Evolutionary conservation across 2,888 invertebrate species (phyloP).

Genomic region (Eupithecia insigniata): DNA sequence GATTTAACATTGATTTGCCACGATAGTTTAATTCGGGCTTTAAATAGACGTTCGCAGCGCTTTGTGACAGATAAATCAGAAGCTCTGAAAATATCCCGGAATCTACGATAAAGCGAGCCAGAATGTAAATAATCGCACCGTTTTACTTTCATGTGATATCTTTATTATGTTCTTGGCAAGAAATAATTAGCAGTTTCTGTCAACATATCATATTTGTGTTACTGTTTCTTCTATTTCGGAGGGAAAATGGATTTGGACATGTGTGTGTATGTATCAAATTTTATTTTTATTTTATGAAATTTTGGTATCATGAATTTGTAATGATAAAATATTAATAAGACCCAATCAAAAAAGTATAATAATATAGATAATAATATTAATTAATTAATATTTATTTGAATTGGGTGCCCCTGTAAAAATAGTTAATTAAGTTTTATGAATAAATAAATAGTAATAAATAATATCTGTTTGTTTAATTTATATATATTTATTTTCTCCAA

Average conservation of each 20-base stretch:
- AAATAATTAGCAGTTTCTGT: not conserved
- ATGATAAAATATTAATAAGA: too few relatives aligned
- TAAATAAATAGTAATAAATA: too few relatives aligned
- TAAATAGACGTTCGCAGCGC: slow-evolving; percentile 40
- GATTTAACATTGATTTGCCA: not conserved
- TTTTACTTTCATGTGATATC: slow-evolving; percentile 23
- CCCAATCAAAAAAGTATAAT: too few relatives aligned
- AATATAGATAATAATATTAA: too few relatives aligned
- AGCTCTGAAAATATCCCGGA: slow-evolving; percentile 25
- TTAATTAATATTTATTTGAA: too few relatives aligned
- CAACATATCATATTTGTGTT: not conserved
- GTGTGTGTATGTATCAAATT: too few relatives aligned
- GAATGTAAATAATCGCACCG: slow-evolving; percentile 11
- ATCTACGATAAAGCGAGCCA: slow-evolving; percentile 23
- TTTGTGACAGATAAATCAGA: slow-evolving; percentile 37
- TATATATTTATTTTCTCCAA: not conserved
- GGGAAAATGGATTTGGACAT: not conserved
- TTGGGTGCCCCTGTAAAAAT: too few relatives aligned
- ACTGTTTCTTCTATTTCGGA: not conserved
- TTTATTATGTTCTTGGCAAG: slow-evolving; percentile 16
- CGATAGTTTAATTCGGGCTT: not conserved
- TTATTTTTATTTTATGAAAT: too few relatives aligned
- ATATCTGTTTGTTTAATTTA: too few relatives aligned
- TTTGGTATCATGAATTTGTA: too few relatives aligned
- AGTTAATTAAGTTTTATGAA: too few relatives aligned